phyloP scores from a whole-genome alignment of 2,888 invertebrate genomes.

The Drosophila demipolita region DNA sequence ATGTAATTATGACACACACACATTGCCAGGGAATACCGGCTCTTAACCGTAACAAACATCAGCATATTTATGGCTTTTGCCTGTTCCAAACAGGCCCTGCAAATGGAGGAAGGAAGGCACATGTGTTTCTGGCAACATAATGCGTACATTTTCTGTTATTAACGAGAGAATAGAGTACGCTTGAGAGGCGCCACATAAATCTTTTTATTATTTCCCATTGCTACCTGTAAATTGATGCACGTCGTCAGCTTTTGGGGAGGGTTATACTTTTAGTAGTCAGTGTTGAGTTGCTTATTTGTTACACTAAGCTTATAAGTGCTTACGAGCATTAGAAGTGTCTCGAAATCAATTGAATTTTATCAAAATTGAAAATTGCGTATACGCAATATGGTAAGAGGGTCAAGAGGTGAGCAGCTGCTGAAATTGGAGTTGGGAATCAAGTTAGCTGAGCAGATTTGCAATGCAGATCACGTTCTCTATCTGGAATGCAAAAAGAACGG shows the following conservation, averaged over 20 bases:
- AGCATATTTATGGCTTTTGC: conserved; percentile 61
- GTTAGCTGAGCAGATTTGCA: conserved; percentile 29
- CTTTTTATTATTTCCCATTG: conserved; percentile 9
- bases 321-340: conserved; percentile 1
- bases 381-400: conserved; percentile 18
- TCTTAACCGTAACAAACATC: conserved; percentile 28
- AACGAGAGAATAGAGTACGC: conserved; percentile 42
- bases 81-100: conserved; percentile 45
- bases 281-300: conserved; percentile 42
- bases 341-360: conserved; percentile 33
- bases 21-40: conserved; percentile 10
- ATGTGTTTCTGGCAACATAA: conserved; percentile 38
- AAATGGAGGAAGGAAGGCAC: background rate
- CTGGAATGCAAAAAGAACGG: conserved; percentile 18
- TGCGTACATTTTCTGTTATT: conserved; percentile 50
- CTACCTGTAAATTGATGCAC: conserved; percentile 28
- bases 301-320: conserved; percentile 22
- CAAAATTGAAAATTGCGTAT: conserved; percentile 46
- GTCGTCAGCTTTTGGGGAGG: conserved; percentile 1
- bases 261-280: conserved; percentile 6
- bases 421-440: background rate
- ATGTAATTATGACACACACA: conserved; percentile 65
- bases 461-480: conserved; percentile 55
- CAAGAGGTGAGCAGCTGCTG: background rate
- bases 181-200: conserved; percentile 47